Evolutionary conservation across 2,888 invertebrate species (phyloP), one percentile per base, ranked within the genome.

Genomic region (Phanerotoma sp.): DNA sequence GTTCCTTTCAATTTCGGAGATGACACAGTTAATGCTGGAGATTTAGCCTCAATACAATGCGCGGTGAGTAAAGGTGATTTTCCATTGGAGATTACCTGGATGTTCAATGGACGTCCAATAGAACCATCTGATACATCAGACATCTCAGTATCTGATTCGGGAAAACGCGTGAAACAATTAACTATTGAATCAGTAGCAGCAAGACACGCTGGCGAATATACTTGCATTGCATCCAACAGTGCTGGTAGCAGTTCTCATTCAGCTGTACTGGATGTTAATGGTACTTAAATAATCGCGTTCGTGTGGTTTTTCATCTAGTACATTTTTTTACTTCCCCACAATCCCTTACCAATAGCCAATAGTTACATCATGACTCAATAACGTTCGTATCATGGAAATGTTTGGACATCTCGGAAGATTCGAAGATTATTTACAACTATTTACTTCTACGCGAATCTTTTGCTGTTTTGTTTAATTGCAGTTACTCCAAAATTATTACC

Each of bases 21-120:
- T 47, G 88, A 89, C 65, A 83, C 88, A 52, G 84, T 89, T 41
- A 88, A 90, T 70, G 87, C 88, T 55, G 91, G 90, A 5, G 89
- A 91, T 61, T 83, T 86, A 61, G 86, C 87, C 33, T 88, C 88
- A 53, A 82, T 88, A 3, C 83, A 83, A 49, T 91, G 91, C 74
- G 83, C 85, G 35, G 87, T 87, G 20, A 84, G 82, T 63, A 87
- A 88, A 75, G 91, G 92, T 28, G 92, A 93, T 74, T 77, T 86
- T 59, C 92, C 92, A 9, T 79, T 93, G 55, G 83, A 83, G 62
- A 87, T 93, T 56, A 81, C 82, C 45, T 92, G 91, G 91, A 84
- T 80, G 45, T 82, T 84, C 66, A 81, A 83, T 62, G 79, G 77
- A 51, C 72, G 73, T 57, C 61, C 64, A n/a, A 62, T 75, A 22